Conservation (phyloP, 2,888 invertebrate species). For the Scotopteryx bipunctaria region DNA sequence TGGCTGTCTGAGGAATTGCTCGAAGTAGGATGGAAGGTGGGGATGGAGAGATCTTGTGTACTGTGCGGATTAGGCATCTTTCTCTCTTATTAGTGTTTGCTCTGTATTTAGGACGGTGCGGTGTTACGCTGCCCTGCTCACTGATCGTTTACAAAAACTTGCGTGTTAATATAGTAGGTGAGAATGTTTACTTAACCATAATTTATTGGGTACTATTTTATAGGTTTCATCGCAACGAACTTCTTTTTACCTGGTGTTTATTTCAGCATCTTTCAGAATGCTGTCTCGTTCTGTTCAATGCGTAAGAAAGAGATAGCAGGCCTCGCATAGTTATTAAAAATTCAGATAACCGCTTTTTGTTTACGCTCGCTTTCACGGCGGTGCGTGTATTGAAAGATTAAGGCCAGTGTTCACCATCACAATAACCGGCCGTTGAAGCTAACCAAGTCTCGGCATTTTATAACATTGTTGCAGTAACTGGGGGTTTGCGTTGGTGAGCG, state of each 20-base stretch:
- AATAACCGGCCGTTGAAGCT: background rate
- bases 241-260: too few species aligned
- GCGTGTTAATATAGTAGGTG: too few species aligned
- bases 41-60: slow-evolving; percentile 5
- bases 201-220: too few species aligned
- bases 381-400: slow-evolving; percentile 32
- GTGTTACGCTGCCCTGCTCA: too few species aligned
- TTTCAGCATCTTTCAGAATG: background rate
- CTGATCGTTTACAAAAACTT: too few species aligned
- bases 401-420: background rate
- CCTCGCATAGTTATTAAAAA: slow-evolving; percentile 20
- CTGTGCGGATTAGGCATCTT: background rate
- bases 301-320: background rate
- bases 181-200: too few species aligned
- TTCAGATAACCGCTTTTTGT: slow-evolving; percentile 27
- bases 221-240: too few species aligned
- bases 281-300: background rate
- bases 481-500: slow-evolving; percentile 1
- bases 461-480: too few species aligned
- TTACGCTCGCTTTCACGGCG: slow-evolving; percentile 25
- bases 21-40: slow-evolving; percentile 19
- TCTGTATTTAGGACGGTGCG: slow-evolving; percentile 3
- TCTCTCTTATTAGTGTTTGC: slow-evolving; percentile 2
- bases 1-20: background rate
- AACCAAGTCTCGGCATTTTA: background rate